Conservation (phyloP, 2,888 invertebrate genomes). For the Dermolepida albohirtum region DNA sequence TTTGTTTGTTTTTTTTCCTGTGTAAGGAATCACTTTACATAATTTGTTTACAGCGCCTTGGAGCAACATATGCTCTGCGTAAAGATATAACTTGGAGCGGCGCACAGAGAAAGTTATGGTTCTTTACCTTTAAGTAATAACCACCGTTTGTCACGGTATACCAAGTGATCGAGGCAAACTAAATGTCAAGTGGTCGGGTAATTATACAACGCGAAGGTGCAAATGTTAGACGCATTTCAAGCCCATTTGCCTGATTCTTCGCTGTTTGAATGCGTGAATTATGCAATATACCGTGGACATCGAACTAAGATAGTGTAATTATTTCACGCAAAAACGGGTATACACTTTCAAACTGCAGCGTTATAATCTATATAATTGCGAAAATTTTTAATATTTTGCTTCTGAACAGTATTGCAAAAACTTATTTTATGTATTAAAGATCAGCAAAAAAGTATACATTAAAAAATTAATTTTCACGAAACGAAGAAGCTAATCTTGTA, state of each 20-base stretch:
- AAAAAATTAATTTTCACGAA: too few species aligned
- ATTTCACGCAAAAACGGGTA: too few species aligned
- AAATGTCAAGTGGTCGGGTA: conserved; percentile 39
- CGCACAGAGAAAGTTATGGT: conserved; percentile 34
- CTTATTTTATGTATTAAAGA: too few species aligned
- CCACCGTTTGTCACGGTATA: conserved; percentile 29
- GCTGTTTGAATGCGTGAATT: conserved; percentile 1
- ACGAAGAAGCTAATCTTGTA: too few species aligned
- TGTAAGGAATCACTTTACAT: conserved; percentile 31
- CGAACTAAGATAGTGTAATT: background rate
- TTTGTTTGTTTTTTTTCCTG: conserved; percentile 31
- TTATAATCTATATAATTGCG: too few species aligned
- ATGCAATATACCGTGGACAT: background rate
- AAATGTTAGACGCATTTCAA: conserved; percentile 19
- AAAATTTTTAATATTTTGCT: too few species aligned
- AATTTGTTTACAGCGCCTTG: conserved; percentile 28
- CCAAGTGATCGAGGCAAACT: conserved; percentile 35
- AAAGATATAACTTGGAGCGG: conserved; percentile 25
- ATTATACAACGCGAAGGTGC: conserved; percentile 36
- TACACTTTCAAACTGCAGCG: too few species aligned
- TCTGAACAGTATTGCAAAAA: too few species aligned
- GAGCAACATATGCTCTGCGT: conserved; percentile 33
- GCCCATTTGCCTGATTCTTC: background rate
- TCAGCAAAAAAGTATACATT: too few species aligned
- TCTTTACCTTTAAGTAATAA: conserved; percentile 41